Base-by-base conservation (phyloP, 1,140 invertebrate species). In the Coelopa frigida region DNA sequence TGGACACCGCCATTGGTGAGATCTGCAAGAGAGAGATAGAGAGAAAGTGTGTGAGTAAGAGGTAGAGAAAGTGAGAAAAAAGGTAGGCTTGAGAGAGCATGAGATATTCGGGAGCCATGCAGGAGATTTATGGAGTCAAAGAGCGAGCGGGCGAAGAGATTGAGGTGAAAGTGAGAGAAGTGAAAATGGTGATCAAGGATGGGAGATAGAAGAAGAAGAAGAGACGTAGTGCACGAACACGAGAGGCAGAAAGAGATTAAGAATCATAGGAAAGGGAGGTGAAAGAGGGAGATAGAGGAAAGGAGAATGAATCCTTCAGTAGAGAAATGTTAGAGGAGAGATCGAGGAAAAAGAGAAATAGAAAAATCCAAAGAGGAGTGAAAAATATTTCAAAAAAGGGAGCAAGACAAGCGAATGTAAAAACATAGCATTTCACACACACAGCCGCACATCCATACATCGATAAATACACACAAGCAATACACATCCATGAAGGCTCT, bases 1-100 rank as follows among this genome's bases (percentile, higher is more conserved):
- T 68, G 62, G 26, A 62, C 46, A 31, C 64, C 64, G 40, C 58
- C 61, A 50, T 59, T 62, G 48, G 65, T 59, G 52, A 61, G 51
- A 54, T 57, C 66, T 69, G 56, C 31, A 49, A 57, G 59, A 6
- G 38, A 51, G 39, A 48, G 27, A 12, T 24, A 12, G 27, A 33
- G 31, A 23, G 14, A 29, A 18, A 43, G 6, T 43, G 20, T 20
- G 17, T 20, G 21, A 20, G 38, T 6, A 22, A 40, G 24, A 18
- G 39, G 33, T 22, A 1, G 23, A 26, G 41, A 39, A 22, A 45
- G 27, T 44, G 23, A 10, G 5, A 18, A 42, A 17, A 23, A 20
- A 12, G 14, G 15, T 50, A 37, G 35, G 35, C 35, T 11, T 8
- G 15, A 31, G 18, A 45, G 42, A 46, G 10, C 8, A 8, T 15